Base-by-base conservation (phyloP, 2,797 vertebrate genomes). In the Paratrypauchen microcephalus region DNA sequence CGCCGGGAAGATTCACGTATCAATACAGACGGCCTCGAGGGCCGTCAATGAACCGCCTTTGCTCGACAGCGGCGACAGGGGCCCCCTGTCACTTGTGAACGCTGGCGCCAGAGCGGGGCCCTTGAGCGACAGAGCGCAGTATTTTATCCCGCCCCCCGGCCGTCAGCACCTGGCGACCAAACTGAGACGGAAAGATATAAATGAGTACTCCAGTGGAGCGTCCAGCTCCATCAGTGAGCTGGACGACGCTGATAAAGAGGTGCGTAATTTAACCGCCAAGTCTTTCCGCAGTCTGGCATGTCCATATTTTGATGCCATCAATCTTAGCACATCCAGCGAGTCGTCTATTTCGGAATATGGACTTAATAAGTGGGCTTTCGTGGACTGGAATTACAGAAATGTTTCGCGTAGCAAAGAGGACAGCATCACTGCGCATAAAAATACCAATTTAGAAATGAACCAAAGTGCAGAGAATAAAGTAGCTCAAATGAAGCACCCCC, bases 181-280 rank as follows among this genome's bases (percentile, higher is more conserved):
- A 85, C 83, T 92, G 59, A 92, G 92, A 81, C 87, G 93, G 56
- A 94, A 91, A 87, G 94, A 97, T 78, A 91, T 96, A 12, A 95
- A 93, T n/a, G 97, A 97, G 70, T 95, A 95, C 78, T 97, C 96
- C 71, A 98, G 97, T 24, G 97, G 97, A 1, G 96, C 95, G 61
- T 99, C 97, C 83, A 98, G 97, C 71, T 98, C 96, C 5, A 94
- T 98, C 65, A 99, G 97, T 45, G 97, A 99, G 78, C 91, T 98
- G 87, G 97, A 99, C 66, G 97, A 99, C 69, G 97, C 97, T 0
- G 97, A 99, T 89, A 97, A 98, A 73, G 97, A 99, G 87, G 97
- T 99, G 88, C 94, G 97, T 64, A 98, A 92, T 91, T 92, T 99
- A 83, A 99, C 97, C 4, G 94, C 97, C 63, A 93, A 95, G 70